Base-by-base conservation (phyloP, 2,113 vertebrate species). In the Saccopteryx leptura region DNA sequence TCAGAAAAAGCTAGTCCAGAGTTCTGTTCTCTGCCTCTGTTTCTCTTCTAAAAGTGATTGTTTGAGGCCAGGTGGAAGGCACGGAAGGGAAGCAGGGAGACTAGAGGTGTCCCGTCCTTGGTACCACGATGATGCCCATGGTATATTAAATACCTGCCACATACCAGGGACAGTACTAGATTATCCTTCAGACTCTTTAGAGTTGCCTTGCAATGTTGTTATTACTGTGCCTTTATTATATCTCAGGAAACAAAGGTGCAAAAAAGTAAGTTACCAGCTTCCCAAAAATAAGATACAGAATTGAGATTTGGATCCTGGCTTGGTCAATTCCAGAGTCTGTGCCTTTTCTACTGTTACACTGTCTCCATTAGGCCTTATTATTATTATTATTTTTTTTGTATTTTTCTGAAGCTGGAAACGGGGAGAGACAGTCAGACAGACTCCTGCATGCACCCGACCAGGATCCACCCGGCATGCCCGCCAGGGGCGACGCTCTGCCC, bases 101-200 rank as follows among this genome's bases (percentile, higher is more conserved):
- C 33, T 33, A 82, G 48, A 26, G 52, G 7, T 46, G 0, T 76
- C n/a, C 50, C 50, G n/a, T 26, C 28, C 10, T 18, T 86, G 26
- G 23, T 54, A 1, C 5, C 0, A 0, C 4, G 13, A 15, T 5
- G 50, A 12, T 23, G 26, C 5, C 24, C 33, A 11, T n/a, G 48
- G 5, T 9, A 2, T 33, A 1, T 87, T n/a, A 56, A 63, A 33
- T 21, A 12, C 76, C 54, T 68, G 0, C 46, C 21, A 1, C 12
- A 4, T 21, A 9, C 24, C 52, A 54, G 14, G 68, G 21, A 8
- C 31, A 52, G 33, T 52, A 33, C 54, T 26, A 4, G 17, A 18
- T 54, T 31, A 17, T 31, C 31, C 69, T 88, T 76, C 54, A 46
- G 82, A 10, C 24, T 56, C 60, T 76, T 81, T 24, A 9, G 21